phyloP scores from a whole-genome alignment of 2,113 vertebrate genomes.

The Rafetus swinhoei region DNA sequence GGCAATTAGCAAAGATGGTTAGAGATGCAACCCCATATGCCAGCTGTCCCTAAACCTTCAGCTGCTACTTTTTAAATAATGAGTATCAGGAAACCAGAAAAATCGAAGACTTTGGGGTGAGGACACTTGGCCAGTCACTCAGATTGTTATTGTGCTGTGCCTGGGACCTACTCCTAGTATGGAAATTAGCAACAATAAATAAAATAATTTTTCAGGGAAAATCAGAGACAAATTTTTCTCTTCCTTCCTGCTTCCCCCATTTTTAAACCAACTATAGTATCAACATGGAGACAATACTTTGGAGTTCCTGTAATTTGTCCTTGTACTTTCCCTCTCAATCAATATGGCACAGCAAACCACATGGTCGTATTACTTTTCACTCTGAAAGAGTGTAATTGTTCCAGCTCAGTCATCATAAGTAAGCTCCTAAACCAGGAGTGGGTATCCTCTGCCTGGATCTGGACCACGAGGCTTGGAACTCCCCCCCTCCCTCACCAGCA shows the following conservation, averaged over 20 bases:
- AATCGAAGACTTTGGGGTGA: not conserved
- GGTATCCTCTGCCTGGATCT: too few species aligned
- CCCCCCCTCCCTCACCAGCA: too few species aligned
- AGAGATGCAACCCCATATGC: not conserved
- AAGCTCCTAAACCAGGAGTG: not conserved
- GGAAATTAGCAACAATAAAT: not conserved
- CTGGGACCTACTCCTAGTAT: not conserved
- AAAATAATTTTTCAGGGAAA: not conserved
- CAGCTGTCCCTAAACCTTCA: not conserved
- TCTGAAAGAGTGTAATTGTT: rapidly evolving
- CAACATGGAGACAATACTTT: not conserved
- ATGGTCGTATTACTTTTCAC: not conserved
- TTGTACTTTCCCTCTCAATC: not conserved
- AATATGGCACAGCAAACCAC: not conserved
- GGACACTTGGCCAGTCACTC: not conserved
- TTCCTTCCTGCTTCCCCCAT: not conserved
- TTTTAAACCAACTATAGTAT: not conserved
- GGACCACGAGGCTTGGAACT: too few species aligned
- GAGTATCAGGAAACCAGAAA: not conserved
- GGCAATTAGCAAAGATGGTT: not conserved
- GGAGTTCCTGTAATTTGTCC: not conserved
- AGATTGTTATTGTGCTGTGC: rapidly evolving
- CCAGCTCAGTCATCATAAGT: not conserved
- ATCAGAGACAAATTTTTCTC: not conserved
- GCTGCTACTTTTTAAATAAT: not conserved